These are phyloP conservation scores for Carettochelys insculpta DNA, from an alignment of 2,113 vertebrate species.

Conservation along the genomic window DNA sequence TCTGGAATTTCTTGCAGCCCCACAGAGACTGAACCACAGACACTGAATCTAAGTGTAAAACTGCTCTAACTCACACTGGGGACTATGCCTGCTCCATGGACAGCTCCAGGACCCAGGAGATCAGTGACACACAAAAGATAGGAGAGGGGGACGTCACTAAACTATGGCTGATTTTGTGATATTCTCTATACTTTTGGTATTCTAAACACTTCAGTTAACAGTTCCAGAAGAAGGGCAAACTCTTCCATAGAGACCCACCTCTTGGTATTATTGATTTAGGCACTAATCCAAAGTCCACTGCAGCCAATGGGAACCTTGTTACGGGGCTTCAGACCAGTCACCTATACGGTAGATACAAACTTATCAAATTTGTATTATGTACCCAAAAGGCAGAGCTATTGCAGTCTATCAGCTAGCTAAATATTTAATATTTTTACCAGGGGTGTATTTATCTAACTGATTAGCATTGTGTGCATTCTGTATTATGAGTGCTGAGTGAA, in stretches of 20 bases:
- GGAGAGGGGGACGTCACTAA: not conserved
- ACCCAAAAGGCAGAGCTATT: not conserved
- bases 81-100: not conserved
- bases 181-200: not conserved
- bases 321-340: not conserved
- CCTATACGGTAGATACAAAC: not conserved
- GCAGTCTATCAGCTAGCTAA: not conserved
- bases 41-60: not conserved
- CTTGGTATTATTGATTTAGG: not conserved
- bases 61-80: not conserved
- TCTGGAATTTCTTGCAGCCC: not conserved
- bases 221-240: not conserved
- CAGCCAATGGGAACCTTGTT: not conserved
- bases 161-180: accelerated
- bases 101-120: not conserved
- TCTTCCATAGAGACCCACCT: not conserved
- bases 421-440: not conserved
- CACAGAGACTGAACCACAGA: not conserved
- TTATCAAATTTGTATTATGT: not conserved
- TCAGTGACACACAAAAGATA: not conserved
- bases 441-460: not conserved
- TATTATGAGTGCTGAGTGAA: not conserved
- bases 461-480: not conserved
- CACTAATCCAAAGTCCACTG: not conserved
- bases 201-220: not conserved